Evolutionary conservation across 92 coral and sea anemone genomes (phyloP).

Genomic region (Epizoanthus ramosus): DNA sequence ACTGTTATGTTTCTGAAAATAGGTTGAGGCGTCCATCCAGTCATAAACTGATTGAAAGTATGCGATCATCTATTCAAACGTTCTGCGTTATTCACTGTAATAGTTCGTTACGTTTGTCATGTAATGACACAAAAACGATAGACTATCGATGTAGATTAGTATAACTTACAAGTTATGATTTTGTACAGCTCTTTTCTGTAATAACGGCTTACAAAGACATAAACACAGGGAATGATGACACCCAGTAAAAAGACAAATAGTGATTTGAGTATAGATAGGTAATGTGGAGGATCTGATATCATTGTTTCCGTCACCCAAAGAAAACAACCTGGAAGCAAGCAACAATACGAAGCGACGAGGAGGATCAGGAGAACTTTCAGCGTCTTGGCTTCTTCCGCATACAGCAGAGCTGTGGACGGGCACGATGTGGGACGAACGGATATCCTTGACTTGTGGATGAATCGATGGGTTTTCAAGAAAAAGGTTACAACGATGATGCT

Average conservation of each 20-base stretch:
- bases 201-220: not conserved
- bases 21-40: too few species aligned
- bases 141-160: too few species aligned
- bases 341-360: not conserved
- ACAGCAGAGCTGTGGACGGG: not conserved
- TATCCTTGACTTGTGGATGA: too few species aligned
- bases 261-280: not conserved
- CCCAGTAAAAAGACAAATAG: not conserved
- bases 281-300: not conserved
- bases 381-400: slow-evolving; percentile 2
- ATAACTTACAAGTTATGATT: slow-evolving; percentile 7
- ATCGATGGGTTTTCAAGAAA: not conserved
- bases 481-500: not conserved
- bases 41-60: too few species aligned
- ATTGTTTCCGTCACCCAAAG: not conserved
- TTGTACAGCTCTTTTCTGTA: slow-evolving; percentile 11
- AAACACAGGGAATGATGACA: not conserved
- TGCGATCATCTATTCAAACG: too few species aligned
- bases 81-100: too few species aligned
- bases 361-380: not conserved
- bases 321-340: not conserved
- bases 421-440: not conserved
- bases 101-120: too few species aligned
- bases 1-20: too few species aligned
- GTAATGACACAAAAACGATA: too few species aligned